Percentiles rank a stretch among this genome's conserved stretches.
These are phyloP conservation scores for Phataginus tricuspis DNA, from an alignment of 2,797 vertebrate species.

Conservation along the genomic window DNA sequence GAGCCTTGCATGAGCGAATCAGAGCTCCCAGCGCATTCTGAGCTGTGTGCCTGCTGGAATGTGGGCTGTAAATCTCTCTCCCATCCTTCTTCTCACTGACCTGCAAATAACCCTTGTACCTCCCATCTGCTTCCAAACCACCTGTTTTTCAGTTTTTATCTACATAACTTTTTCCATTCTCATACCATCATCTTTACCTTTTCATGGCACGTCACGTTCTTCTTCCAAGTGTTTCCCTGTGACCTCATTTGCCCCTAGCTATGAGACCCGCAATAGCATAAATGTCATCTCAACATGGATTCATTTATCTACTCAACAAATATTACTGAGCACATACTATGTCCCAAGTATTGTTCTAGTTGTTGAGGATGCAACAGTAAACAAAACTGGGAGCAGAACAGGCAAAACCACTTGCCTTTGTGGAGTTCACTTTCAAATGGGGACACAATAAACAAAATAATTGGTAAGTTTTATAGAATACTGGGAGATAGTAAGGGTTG, in stretches of 20 bases:
- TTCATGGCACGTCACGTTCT: not conserved
- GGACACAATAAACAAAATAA: not conserved
- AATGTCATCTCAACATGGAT: not conserved
- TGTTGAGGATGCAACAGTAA: not conserved
- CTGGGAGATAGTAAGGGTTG: not conserved
- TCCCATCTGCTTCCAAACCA: constrained; percentile 47
- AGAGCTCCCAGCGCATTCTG: not conserved
- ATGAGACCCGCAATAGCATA: not conserved
- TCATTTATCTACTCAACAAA: not conserved
- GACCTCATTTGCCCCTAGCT: not conserved
- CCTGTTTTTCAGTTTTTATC: constrained; percentile 52
- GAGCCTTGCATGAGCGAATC: constrained; percentile 29
- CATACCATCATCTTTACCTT: not conserved
- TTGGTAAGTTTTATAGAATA: not conserved
- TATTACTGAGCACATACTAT: not conserved
- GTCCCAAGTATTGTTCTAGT: not conserved
- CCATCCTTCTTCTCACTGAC: constrained; percentile 32
- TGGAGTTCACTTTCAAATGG: not conserved
- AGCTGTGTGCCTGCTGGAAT: constrained; percentile 56
- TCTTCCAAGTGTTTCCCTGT: constrained; percentile 10
- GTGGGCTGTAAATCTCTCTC: constrained; percentile 66
- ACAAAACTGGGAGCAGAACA: not conserved
- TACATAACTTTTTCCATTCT: constrained; percentile 25
- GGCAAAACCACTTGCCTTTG: not conserved
- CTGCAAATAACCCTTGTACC: constrained; percentile 16